These are phyloP conservation scores for Trichomycterus rosablanca DNA, from an alignment of 2,113 vertebrate species.

Conservation along the genomic window DNA sequence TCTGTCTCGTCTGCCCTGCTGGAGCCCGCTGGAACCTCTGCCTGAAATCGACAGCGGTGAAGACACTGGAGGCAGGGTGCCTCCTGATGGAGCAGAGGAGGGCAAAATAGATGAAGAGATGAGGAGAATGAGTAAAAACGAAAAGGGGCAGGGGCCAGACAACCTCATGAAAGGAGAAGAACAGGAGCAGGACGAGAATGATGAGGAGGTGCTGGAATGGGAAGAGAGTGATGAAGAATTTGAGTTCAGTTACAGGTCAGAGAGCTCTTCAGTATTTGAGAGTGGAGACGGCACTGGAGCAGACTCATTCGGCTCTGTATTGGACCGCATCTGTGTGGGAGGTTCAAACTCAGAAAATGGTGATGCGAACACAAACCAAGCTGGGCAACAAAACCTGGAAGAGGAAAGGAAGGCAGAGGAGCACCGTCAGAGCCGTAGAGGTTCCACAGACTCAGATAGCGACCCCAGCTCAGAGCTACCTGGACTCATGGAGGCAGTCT, in stretches of 20 bases:
- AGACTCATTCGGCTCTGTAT: slow-evolving; percentile 36
- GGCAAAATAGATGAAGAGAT: slow-evolving; percentile 57
- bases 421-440: not conserved
- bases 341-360: slow-evolving; percentile 9
- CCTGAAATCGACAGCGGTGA: slow-evolving; percentile 66
- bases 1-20: slow-evolving; percentile 60
- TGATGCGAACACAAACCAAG: not conserved
- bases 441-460: slow-evolving; percentile 56
- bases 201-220: slow-evolving; percentile 55
- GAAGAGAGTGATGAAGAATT: slow-evolving; percentile 78
- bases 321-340: slow-evolving; percentile 59
- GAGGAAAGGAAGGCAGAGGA: slow-evolving; percentile 4
- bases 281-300: slow-evolving; percentile 44
- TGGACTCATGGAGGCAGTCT: slow-evolving; percentile 75
- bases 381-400: slow-evolving; percentile 4
- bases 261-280: slow-evolving; percentile 71
- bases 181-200: slow-evolving; percentile 36
- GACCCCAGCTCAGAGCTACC: slow-evolving; percentile 58
- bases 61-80: slow-evolving; percentile 70
- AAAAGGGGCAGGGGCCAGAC: slow-evolving; percentile 48
- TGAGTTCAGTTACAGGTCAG: slow-evolving; percentile 78
- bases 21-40: slow-evolving; percentile 67
- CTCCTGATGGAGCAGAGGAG: slow-evolving; percentile 83
- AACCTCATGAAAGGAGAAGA: slow-evolving; percentile 40
- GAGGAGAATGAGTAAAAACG: slow-evolving; percentile 34